phyloP scores from a whole-genome alignment of 2,113 vertebrate species.

The Heloderma charlesbogerti region DNA sequence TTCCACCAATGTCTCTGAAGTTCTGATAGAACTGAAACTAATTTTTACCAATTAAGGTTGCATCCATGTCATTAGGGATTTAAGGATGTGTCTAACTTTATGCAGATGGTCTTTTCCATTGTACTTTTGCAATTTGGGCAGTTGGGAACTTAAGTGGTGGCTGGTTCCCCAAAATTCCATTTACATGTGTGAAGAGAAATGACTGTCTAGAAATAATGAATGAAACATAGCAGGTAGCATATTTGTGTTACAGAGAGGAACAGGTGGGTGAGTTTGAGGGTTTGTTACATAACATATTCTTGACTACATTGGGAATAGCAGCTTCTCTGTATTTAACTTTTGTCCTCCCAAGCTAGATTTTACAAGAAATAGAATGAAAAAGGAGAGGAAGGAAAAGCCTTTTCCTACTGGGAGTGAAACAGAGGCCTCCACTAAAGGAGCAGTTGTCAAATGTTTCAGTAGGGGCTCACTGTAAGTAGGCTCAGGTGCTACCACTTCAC shows the following conservation, averaged over 20 bases:
- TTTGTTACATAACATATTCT: background rate
- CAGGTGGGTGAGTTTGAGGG: background rate
- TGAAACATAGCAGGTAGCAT: too few species aligned
- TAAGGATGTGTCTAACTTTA: conserved; percentile 27
- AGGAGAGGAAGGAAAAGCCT: background rate
- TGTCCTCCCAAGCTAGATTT: background rate
- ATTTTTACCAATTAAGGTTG: background rate
- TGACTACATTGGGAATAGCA: background rate
- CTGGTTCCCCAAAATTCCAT: conserved; percentile 6
- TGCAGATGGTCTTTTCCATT: background rate
- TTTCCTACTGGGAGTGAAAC: background rate
- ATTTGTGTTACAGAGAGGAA: conserved; percentile 7
- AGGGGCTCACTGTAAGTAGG: background rate
- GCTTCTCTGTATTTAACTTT: background rate
- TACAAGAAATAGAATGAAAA: background rate
- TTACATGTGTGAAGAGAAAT: background rate
- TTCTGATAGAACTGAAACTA: background rate
- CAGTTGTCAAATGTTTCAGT: background rate
- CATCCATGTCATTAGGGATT: background rate
- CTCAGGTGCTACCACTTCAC: background rate
- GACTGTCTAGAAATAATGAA: background rate
- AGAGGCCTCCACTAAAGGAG: background rate
- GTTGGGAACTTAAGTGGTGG: background rate
- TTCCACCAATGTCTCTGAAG: background rate
- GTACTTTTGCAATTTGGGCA: background rate